Base-by-base conservation (phyloP, 2,113 vertebrate species). In the Polypterus bichir region DNA sequence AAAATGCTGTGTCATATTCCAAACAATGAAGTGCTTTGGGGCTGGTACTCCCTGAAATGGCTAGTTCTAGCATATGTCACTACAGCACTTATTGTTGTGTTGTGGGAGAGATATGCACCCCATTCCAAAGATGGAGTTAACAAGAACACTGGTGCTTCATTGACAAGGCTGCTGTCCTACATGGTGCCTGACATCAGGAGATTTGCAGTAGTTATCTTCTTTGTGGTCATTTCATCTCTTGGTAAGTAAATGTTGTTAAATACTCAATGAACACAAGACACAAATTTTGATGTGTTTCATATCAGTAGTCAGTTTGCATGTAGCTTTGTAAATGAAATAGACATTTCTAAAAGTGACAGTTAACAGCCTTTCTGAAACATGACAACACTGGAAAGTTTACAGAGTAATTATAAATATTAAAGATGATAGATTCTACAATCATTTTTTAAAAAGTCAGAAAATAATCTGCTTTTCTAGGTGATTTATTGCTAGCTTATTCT, bases 161-260 rank as follows among this genome's bases (percentile, higher is more conserved):
- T 87, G 73, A 66, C 64, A 10, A 80, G 80, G 11, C 71, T 93
- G 59, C 56, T 85, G 8, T 68, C 66, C 56, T 88, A 72, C 71
- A 70, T 92, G 81, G 63, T 2, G 65, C 76, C 88, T 0, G 84
- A 85, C 44, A 1, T 3, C 2, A 3, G 53, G 1, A 74, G 75
- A 44, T 84, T 91, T n/a, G 64, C 67, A 5, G 44, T 45, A 0
- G 62, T 90, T 44, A 46, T 87, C 46, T 1, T 59, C 4, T 71
- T 92, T 0, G 76, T 91, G 52, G 8, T 80, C 47, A 4, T 81
- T 5, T 88, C 88, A 0, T 86, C 84, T 4, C 77, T 73, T 9
- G 83, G 88, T 90, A 71, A 70, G 70, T 27, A 27, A 27, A 27
- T 27, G 27, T 27, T 27, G 27, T 27, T 27, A 27, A 27, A 27